Base-by-base conservation (phyloP, 2,888 invertebrate species). In the Endomychus coccineus region DNA sequence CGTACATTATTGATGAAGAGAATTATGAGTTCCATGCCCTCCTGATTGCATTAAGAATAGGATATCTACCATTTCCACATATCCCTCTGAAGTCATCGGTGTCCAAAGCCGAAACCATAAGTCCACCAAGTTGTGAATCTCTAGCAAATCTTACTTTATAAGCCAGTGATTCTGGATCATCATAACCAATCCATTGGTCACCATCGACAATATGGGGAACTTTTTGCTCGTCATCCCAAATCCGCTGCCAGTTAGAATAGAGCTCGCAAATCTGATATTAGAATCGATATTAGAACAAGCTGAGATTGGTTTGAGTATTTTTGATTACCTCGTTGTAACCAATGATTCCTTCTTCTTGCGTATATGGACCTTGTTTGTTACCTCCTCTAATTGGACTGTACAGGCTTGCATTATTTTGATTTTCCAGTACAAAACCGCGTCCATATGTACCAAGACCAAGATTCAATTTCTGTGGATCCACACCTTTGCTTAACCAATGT, bases 361-460 rank as follows among this genome's bases (percentile, higher is more conserved):
- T 83, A 49, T 73, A 81, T 1, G 70, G 73, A 1, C 85, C 86
- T 1, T 71, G 65, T 4, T 63, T 47, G 0, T 81, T 81, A 1
- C 70, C 62, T 0, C 77, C 77, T 6, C 54, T 62, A 1, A 71
- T 62, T 0, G 75, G 64, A 0, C 80, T 73, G 22, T 78, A 73
- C 0, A 80, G 59, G 1, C 58, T 63, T 7, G 69, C 64, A 0
- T 61, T 46, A 1, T 44, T 55, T 2, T 65, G 48, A 42, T 70
- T 54, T 0, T 62, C 49, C 4, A 87, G 59, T 0, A 71, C 75
- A 46, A 77, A 86, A 0, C 76, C 70, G 31, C 77, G 71, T 0
- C 84, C 87, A 44, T 84, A 86, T 7, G 77, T 65, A 0, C 79
- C 78, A 13, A 84, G 59, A 0, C 87, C 87, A 0, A 87, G 48